Conservation (phyloP, 2,888 invertebrate genomes). For the Hybos culiciformis region DNA sequence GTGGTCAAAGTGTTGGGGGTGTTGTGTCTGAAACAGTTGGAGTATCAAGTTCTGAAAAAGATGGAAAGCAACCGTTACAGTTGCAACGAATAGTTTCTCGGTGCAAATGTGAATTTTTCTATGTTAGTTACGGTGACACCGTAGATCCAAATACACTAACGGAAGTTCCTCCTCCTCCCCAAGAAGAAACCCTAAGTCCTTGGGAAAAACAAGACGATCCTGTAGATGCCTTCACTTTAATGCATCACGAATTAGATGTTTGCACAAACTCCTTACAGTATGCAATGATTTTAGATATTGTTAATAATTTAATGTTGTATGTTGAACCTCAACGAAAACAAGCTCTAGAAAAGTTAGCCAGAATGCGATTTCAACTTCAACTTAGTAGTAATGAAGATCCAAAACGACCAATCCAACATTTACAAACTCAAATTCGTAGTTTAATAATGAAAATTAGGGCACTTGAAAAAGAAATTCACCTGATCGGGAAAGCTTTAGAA, state of each 20-base stretch:
- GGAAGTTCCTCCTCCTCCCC: constrained; percentile 56
- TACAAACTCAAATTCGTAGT: constrained; percentile 66
- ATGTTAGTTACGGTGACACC: constrained; percentile 82
- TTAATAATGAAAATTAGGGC: constrained; percentile 69
- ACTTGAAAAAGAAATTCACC: constrained; percentile 78
- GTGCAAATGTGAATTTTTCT: constrained; percentile 97
- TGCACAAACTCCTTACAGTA: constrained; percentile 91
- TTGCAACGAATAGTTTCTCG: constrained; percentile 93
- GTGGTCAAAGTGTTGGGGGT: constrained; percentile 93
- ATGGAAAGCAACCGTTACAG: constrained; percentile 48
- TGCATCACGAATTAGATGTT: constrained; percentile 98
- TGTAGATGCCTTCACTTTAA: constrained; percentile 91
- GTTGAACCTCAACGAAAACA: constrained; percentile 93
- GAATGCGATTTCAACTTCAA: constrained; percentile 90
- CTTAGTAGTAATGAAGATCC: constrained; percentile 85
- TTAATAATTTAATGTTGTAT: constrained; percentile 91
- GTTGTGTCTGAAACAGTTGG: constrained; percentile 88
- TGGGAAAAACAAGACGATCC: constrained; percentile 77
- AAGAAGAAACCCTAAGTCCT: constrained; percentile 52
- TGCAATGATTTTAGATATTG: constrained; percentile 92
- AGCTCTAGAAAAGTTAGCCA: constrained; percentile 67
- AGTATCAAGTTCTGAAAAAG: constrained; percentile 52
- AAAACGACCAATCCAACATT: constrained; percentile 75
- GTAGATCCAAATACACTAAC: constrained; percentile 39
- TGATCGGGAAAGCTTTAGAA: constrained; percentile 65